These are phyloP conservation scores for Mugil cephalus DNA, from an alignment of 2,113 vertebrate genomes.

Conservation along the genomic window DNA sequence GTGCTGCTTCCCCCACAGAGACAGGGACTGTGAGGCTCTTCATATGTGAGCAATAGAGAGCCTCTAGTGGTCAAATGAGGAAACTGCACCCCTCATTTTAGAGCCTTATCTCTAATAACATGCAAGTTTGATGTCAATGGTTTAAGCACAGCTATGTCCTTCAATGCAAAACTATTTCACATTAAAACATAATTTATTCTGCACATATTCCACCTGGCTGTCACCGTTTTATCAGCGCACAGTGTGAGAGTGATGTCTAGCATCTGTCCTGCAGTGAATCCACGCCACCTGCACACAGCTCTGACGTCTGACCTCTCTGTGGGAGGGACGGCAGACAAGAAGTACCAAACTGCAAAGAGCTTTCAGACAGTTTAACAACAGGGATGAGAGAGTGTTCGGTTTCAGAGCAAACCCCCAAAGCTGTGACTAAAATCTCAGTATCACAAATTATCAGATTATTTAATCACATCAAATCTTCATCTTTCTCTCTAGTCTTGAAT, in stretches of 20 bases:
- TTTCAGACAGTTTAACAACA: too few relatives aligned
- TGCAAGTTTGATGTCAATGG: not conserved
- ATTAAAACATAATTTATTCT: not conserved
- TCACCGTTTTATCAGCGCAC: not conserved
- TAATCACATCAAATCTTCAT: too few relatives aligned
- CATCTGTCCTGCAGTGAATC: conserved; percentile 17
- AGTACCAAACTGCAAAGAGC: too few relatives aligned
- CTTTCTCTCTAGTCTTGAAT: too few relatives aligned
- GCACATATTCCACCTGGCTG: not conserved
- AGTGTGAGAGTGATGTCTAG: not conserved
- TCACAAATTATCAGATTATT: too few relatives aligned
- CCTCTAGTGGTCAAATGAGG: conserved; percentile 65
- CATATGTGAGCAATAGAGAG: conserved; percentile 67
- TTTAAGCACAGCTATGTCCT: not conserved
- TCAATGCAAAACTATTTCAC: not conserved
- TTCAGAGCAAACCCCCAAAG: not conserved
- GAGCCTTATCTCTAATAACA: not conserved
- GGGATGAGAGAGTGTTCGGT: not conserved
- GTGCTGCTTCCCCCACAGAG: conserved; percentile 8
- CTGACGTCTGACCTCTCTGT: not conserved
- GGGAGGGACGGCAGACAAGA: too few relatives aligned
- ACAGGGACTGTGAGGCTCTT: not conserved
- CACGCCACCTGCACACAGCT: conserved; percentile 3
- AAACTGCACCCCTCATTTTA: conserved; percentile 15
- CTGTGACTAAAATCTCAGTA: too few relatives aligned